Percentiles rank a stretch among this genome's conserved stretches.
These are phyloP conservation scores for Amblyornis subalaris DNA, from an alignment of 2,113 vertebrate species.

Conservation along the genomic window DNA sequence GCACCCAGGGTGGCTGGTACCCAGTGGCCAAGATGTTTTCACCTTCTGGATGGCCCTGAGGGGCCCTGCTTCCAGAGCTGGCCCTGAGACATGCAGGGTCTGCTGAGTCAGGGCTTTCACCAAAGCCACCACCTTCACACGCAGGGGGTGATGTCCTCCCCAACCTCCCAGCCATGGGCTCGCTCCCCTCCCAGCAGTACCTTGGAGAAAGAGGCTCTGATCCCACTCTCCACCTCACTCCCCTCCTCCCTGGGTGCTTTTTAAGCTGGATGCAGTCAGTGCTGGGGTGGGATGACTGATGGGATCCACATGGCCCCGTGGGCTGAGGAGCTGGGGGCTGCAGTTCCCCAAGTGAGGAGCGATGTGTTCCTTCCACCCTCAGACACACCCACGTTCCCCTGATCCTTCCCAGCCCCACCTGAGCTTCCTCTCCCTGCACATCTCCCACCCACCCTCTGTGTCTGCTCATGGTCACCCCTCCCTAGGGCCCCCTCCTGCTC, in stretches of 20 bases:
- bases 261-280: not conserved
- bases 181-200: not conserved
- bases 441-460: not conserved
- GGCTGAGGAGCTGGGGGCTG: not conserved
- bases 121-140: not conserved
- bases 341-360: not conserved
- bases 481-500: not conserved
- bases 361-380: not conserved
- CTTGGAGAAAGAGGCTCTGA: not conserved
- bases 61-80: not conserved
- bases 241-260: not conserved
- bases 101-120: not conserved
- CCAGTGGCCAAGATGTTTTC: not conserved
- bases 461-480: not conserved
- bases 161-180: not conserved
- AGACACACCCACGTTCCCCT: rapidly evolving
- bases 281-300: not conserved
- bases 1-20: not conserved
- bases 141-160: not conserved
- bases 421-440: rapidly evolving
- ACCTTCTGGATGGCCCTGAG: not conserved
- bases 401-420: not conserved
- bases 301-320: rapidly evolving
- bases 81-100: not conserved
- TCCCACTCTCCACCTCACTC: not conserved